A percentile compares a stretch with the other conserved stretches of the same genome.
Conservation (phyloP, 2,113 vertebrate species). For the Atlantisia rogersi region DNA sequence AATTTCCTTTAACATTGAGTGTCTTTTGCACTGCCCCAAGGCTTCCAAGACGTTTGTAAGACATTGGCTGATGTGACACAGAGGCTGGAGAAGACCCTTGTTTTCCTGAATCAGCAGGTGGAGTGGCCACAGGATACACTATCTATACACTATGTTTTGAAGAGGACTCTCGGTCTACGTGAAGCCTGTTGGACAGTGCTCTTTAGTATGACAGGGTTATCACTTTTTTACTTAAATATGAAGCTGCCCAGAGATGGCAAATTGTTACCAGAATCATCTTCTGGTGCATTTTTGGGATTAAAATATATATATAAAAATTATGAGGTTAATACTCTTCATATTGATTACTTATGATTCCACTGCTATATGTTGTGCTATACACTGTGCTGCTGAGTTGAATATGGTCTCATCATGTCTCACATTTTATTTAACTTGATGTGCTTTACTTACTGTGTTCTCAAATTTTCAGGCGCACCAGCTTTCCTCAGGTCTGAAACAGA, state of each 20-base stretch:
- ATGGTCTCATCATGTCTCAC: not conserved
- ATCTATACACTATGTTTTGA: not conserved
- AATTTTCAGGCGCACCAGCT: not conserved
- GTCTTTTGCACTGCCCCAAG: not conserved
- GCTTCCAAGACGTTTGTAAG: not conserved
- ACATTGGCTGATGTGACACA: not conserved
- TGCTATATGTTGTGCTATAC: not conserved
- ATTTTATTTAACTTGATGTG: not conserved
- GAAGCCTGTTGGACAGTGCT: not conserved
- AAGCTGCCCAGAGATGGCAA: not conserved
- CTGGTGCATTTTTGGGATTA: not conserved
- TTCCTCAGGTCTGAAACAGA: not conserved
- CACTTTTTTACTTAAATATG: not conserved
- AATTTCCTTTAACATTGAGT: not conserved
- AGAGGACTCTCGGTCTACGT: not conserved
- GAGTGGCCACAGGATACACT: not conserved
- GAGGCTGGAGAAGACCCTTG: not conserved
- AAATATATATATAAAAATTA: too few species aligned
- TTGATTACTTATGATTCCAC: not conserved
- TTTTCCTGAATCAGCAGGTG: not conserved
- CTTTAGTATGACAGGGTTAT: not conserved
- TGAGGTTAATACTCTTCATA: not conserved
- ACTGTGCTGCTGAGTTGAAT: not conserved
- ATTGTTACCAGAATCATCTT: not conserved
- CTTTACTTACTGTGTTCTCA: not conserved